A percentile compares a stretch with the other conserved stretches of the same genome.
Conservation (phyloP, 2,888 invertebrate genomes). For the Alentia gelatinosa region DNA sequence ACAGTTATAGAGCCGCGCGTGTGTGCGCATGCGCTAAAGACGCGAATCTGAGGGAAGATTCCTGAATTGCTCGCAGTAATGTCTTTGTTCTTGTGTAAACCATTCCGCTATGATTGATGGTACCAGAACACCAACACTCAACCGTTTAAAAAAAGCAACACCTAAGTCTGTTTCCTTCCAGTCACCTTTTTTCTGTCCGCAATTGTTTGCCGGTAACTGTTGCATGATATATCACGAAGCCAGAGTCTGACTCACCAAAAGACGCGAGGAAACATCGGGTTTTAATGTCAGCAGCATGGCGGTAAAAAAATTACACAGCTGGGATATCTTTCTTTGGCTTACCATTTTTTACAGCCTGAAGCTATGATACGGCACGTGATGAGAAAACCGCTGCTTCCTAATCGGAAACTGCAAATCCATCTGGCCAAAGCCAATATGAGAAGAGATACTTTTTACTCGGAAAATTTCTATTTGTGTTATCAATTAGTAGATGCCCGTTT, state of each 20-base stretch:
- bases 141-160: too few relatives aligned
- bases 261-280: background rate
- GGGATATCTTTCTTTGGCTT: background rate
- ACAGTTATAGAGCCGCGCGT: too few relatives aligned
- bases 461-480: background rate
- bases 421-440: background rate
- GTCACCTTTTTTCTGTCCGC: too few relatives aligned
- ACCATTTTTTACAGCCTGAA: background rate
- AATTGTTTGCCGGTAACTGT: too few relatives aligned
- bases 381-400: background rate
- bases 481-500: background rate
- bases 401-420: background rate
- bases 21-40: too few relatives aligned
- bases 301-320: background rate
- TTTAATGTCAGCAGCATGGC: conserved; percentile 18
- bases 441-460: background rate
- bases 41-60: too few relatives aligned
- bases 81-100: too few relatives aligned
- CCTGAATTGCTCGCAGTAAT: too few relatives aligned
- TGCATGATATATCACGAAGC: conserved; percentile 24
- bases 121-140: too few relatives aligned
- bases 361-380: background rate
- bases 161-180: too few relatives aligned
- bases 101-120: too few relatives aligned
- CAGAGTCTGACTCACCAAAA: background rate